These are phyloP conservation scores for Periparus ater DNA, from an alignment of 2,797 vertebrate species.

Conservation along the genomic window DNA sequence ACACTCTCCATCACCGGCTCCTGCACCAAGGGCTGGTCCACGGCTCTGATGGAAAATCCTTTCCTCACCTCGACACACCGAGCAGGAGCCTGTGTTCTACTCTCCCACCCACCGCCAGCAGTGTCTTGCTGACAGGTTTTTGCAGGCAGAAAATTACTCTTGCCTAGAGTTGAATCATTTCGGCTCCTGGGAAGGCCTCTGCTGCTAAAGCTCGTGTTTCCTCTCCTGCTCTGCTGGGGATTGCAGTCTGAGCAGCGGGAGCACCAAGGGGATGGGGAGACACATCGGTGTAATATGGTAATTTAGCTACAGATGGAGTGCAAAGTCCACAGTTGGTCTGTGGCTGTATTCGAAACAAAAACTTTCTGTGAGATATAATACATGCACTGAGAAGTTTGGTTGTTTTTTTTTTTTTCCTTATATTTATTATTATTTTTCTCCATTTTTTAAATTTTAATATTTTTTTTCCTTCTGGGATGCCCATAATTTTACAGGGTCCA, in stretches of 20 bases:
- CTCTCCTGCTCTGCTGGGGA: neutral
- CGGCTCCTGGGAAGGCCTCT: neutral
- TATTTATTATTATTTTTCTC: neutral
- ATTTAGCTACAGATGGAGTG: neutral
- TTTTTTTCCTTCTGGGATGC: neutral
- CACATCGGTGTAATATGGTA: accelerated
- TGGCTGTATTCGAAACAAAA: neutral
- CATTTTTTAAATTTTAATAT: too few relatives aligned
- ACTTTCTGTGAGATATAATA: neutral
- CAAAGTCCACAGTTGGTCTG: neutral
- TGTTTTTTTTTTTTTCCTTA: neutral
- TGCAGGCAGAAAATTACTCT: neutral
- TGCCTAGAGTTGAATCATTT: neutral
- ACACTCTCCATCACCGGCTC: neutral
- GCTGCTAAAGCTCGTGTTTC: neutral
- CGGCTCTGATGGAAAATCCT: neutral
- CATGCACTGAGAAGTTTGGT: accelerated
- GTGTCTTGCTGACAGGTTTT: neutral
- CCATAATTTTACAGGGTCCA: neutral
- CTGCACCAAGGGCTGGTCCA: neutral
- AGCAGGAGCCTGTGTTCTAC: accelerated
- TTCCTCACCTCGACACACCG: neutral
- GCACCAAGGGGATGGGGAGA: neutral
- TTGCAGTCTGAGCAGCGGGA: neutral
- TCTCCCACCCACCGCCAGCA: neutral